Conservation (phyloP, 1,140 invertebrate species). For the Drosophila nigromelanica region DNA sequence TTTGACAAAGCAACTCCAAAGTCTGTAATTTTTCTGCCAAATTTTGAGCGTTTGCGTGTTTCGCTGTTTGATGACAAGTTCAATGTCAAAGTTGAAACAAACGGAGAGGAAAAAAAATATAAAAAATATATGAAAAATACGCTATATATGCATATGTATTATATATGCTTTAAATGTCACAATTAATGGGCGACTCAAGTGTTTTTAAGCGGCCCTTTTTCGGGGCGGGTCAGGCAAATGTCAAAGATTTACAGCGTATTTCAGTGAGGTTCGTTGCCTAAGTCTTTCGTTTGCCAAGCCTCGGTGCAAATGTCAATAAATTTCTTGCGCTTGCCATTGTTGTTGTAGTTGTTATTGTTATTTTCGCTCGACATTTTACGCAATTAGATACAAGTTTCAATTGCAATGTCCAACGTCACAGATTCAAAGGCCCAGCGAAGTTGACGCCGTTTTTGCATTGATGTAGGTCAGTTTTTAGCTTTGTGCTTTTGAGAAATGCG, state of each 20-base stretch:
- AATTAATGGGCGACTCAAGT: slow-evolving; percentile 30
- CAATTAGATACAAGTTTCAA: slow-evolving; percentile 68
- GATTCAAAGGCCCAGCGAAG: slow-evolving; percentile 50
- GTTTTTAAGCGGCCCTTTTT: slow-evolving; percentile 7
- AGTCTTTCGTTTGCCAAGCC: slow-evolving; percentile 66
- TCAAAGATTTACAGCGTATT: not conserved
- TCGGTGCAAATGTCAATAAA: slow-evolving; percentile 57
- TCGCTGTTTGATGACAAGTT: slow-evolving; percentile 60
- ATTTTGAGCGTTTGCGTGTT: slow-evolving; percentile 30
- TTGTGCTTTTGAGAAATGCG: slow-evolving; percentile 54
- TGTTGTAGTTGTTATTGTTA: slow-evolving; percentile 16
- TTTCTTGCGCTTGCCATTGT: slow-evolving; percentile 40
- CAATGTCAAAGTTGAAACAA: slow-evolving; percentile 75
- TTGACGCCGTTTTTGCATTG: slow-evolving; percentile 56
- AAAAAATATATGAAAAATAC: slow-evolving; percentile 20
- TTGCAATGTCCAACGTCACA: slow-evolving; percentile 48
- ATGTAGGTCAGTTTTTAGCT: slow-evolving; percentile 78
- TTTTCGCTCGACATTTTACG: slow-evolving; percentile 52
- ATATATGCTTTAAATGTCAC: slow-evolving; percentile 18
- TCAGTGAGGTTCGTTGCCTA: slow-evolving; percentile 65
- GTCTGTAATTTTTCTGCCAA: slow-evolving; percentile 25
- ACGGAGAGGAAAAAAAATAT: slow-evolving; percentile 12
- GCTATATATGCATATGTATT: not conserved
- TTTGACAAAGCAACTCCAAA: slow-evolving; percentile 28
- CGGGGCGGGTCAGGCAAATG: not conserved